Evolutionary conservation across 2,113 vertebrate species (phyloP), one percentile per base, ranked within the genome.

Genomic region (Cebidichthys violaceus): DNA sequence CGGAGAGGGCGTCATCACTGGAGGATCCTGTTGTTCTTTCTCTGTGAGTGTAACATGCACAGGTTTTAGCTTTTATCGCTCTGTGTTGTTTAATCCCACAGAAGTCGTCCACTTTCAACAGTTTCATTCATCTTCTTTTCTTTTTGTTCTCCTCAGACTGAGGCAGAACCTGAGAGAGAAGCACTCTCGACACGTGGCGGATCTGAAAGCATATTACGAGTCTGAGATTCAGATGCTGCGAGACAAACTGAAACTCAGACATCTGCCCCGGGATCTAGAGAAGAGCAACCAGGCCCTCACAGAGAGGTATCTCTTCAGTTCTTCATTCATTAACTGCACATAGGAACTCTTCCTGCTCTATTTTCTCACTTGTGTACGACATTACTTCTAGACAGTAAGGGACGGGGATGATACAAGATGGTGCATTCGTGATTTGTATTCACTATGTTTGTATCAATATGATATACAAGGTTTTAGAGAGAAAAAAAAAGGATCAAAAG

Each of bases 111-210:
- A 20, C 18, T 17, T 15, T 9, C 4, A 45, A 27, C 59, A 15
- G 4, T 37, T 33, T 83, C 33, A 50, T 57, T 65, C 10, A 11
- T 74, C 50, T 7, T 37, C 6, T 8, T 33, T 8, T 33, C 6
- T 54, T 68, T 60, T 1, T 27, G 6, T 15, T 27, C 35, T 61
- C 39, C 39, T 59, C 70, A 99, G 98, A 62, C 90, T 99, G 43
- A 95, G 98, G 81, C 97, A 97, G 92, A 98, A 95, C 92, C 92
- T 99, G 93, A 97, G 97, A 83, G 97, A 99, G 73, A 99, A 99
- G 67, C 97, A 98, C 2, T 94, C 96, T 5, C 96, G 98, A 2
- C 98, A 99, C 45, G 80, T 99, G 13, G 96, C 97, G 0, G 98
- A 99, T 54, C 95, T 99, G 10, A 97, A 96, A 54, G 96, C 96